phyloP scores from a whole-genome alignment of 2,113 vertebrate genomes.

The Pseudorhombus dupliciocellatus region DNA sequence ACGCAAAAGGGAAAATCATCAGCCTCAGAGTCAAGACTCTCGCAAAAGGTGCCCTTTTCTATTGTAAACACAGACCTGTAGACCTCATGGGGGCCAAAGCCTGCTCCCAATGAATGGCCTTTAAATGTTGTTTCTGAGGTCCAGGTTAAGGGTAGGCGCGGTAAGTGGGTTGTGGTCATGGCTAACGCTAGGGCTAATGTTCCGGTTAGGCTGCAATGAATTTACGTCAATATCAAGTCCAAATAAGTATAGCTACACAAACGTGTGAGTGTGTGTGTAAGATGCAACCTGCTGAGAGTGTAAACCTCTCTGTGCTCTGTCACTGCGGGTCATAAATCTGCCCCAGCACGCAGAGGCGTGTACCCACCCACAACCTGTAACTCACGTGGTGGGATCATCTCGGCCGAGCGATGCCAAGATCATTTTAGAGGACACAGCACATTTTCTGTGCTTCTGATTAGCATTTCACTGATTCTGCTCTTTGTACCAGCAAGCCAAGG shows the following conservation, averaged over 20 bases:
- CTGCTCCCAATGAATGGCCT: too few species aligned
- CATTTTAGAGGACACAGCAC: slow-evolving; percentile 68
- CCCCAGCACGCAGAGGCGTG: slow-evolving; percentile 28
- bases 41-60: too few species aligned
- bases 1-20: neutral
- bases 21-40: neutral
- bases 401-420: slow-evolving; percentile 45
- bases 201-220: neutral
- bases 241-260: neutral
- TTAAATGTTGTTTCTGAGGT: neutral
- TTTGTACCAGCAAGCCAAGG: slow-evolving; percentile 26
- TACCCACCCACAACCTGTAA: slow-evolving; percentile 32
- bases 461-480: slow-evolving; percentile 63
- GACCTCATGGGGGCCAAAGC: too few species aligned
- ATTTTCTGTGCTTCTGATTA: slow-evolving; percentile 55
- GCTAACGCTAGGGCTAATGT: neutral
- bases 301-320: slow-evolving; percentile 47
- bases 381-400: slow-evolving; percentile 39
- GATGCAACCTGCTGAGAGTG: slow-evolving; percentile 10
- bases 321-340: slow-evolving; percentile 65
- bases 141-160: neutral
- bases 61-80: too few species aligned
- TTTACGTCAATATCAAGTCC: neutral
- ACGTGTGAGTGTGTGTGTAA: slow-evolving; percentile 16
- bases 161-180: neutral